Conservation (phyloP, 1,140 invertebrate species). For the Antheraea mylitta region DNA sequence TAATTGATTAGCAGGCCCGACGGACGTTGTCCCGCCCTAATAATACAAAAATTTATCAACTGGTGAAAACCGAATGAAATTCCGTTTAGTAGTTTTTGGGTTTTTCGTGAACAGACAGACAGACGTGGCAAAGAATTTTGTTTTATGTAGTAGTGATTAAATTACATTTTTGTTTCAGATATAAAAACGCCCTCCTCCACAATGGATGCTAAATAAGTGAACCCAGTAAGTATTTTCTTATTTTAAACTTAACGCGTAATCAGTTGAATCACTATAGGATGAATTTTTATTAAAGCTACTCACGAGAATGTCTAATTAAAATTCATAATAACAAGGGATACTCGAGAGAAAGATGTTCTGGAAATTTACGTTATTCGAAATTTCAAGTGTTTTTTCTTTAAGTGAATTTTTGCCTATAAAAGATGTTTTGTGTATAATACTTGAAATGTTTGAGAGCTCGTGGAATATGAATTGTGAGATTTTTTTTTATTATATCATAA, state of each 20-base stretch:
- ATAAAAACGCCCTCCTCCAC: neutral
- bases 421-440: neutral
- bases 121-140: no score
- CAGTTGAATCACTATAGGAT: neutral
- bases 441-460: no score
- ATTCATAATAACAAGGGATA: conserved; percentile 12
- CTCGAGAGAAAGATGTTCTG: neutral
- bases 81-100: no score
- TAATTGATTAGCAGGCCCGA: no score
- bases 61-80: no score
- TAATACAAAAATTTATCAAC: no score
- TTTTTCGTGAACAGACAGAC: no score
- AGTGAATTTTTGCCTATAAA: neutral
- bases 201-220: conserved; percentile 4
- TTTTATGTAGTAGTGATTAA: no score
- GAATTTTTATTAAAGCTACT: neutral
- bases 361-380: conserved; percentile 4
- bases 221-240: neutral
- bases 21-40: no score
- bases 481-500: no score
- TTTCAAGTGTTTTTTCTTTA: neutral
- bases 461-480: no score
- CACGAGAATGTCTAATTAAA: conserved; percentile 9
- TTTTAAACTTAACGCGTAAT: neutral
- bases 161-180: conserved; percentile 7